phyloP scores from a whole-genome alignment of 2,113 vertebrate genomes.

The Mormyrus iriodes region DNA sequence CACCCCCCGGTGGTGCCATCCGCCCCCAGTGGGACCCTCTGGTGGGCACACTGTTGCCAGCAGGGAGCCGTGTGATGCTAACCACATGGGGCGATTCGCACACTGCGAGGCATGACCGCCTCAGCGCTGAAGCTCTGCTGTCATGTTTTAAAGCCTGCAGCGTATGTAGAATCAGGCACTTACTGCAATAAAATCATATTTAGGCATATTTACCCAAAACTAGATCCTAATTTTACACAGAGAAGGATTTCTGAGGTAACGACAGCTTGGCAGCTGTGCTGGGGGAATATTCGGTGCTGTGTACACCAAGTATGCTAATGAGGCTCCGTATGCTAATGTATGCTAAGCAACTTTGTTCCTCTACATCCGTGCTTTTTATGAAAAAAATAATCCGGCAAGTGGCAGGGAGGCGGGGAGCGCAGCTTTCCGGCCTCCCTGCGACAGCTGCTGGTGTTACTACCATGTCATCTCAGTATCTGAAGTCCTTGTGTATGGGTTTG shows the following conservation, averaged over 20 bases:
- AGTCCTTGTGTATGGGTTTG: background rate
- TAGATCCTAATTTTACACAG: background rate
- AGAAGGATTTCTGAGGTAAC: too few relatives aligned
- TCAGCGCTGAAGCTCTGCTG: background rate
- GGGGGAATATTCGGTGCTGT: background rate
- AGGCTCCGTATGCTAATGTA: background rate
- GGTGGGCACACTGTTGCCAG: background rate
- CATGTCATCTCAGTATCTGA: background rate
- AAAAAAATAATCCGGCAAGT: background rate
- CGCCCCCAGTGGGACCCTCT: background rate
- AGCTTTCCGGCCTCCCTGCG: background rate
- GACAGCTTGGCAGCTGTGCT: background rate
- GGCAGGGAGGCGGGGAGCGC: background rate
- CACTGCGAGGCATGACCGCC: background rate
- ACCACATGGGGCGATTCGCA: constrained; percentile 5
- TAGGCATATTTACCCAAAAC: background rate
- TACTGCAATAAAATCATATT: background rate
- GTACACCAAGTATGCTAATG: background rate
- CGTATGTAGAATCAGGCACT: background rate
- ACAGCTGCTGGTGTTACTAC: background rate
- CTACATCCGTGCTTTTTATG: background rate
- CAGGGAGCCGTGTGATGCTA: constrained; percentile 10
- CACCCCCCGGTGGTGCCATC: background rate
- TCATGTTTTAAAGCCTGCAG: background rate
- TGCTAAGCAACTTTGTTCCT: background rate